These are phyloP conservation scores for Tetrao urogallus DNA, from an alignment of 2,113 vertebrate species.

Conservation along the genomic window DNA sequence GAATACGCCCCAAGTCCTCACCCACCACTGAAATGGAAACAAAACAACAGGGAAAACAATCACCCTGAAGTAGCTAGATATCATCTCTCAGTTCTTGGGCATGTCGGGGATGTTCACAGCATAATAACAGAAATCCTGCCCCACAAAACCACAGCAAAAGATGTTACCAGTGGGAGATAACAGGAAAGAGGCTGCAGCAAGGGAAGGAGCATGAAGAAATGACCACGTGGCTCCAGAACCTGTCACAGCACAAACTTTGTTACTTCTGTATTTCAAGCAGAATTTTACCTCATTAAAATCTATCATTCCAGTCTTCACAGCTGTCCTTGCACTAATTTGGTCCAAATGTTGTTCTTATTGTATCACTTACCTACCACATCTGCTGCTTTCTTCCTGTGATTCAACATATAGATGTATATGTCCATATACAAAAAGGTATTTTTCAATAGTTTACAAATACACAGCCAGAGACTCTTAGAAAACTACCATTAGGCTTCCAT, in stretches of 20 bases:
- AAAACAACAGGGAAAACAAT: background rate
- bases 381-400: background rate
- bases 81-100: background rate
- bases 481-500: conserved; percentile 18
- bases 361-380: background rate
- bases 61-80: accelerated
- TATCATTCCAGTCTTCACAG: background rate
- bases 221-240: accelerated
- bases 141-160: background rate
- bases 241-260: background rate
- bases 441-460: background rate
- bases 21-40: background rate
- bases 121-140: background rate
- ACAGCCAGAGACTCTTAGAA: background rate
- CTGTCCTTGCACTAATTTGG: background rate
- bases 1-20: background rate
- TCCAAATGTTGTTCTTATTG: background rate
- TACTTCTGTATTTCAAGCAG: background rate
- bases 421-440: background rate
- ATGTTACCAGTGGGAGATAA: background rate
- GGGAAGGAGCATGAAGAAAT: background rate
- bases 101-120: background rate
- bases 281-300: background rate
- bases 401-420: background rate
- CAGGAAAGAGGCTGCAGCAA: background rate